Evolutionary conservation across 2,888 invertebrate species (phyloP).

Genomic region (Thymelicus acteon): DNA sequence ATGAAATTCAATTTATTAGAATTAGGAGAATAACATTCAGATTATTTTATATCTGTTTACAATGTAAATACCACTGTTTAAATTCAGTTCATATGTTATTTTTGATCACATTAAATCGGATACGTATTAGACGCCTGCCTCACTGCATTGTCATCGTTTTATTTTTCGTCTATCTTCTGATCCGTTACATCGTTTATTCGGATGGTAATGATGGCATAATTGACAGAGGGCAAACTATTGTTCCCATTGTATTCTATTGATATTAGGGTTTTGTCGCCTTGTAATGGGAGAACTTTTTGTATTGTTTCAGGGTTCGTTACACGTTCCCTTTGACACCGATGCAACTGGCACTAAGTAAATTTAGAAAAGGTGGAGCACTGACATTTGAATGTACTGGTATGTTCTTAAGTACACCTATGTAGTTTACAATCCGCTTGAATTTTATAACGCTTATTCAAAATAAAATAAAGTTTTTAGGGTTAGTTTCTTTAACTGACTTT

Average conservation of each 20-base stretch:
- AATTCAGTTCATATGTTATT: conserved; percentile 1
- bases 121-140: conserved; percentile 49
- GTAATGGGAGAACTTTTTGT: conserved; percentile 73
- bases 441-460: too few species aligned
- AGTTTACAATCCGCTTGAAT: conserved; percentile 9
- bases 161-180: conserved; percentile 77
- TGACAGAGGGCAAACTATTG: conserved; percentile 82
- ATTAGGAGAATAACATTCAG: too few species aligned
- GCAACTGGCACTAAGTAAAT: conserved; percentile 60
- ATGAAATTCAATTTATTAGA: too few species aligned
- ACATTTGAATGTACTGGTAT: conserved; percentile 54
- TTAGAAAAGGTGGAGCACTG: conserved; percentile 75
- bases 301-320: conserved; percentile 72
- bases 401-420: conserved; percentile 21
- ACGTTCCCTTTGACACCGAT: conserved; percentile 63
- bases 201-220: conserved; percentile 84
- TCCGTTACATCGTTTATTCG: conserved; percentile 80
- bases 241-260: conserved; percentile 81
- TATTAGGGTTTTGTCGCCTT: conserved; percentile 83
- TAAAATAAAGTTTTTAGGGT: too few species aligned
- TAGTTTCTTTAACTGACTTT: too few species aligned
- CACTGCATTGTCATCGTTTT: conserved; percentile 70
- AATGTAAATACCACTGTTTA: neutral
- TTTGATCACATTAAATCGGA: conserved; percentile 37
- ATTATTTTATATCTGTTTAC: too few species aligned